phyloP scores from a whole-genome alignment of 2,888 invertebrate genomes.

The Odontocolon sp. region DNA sequence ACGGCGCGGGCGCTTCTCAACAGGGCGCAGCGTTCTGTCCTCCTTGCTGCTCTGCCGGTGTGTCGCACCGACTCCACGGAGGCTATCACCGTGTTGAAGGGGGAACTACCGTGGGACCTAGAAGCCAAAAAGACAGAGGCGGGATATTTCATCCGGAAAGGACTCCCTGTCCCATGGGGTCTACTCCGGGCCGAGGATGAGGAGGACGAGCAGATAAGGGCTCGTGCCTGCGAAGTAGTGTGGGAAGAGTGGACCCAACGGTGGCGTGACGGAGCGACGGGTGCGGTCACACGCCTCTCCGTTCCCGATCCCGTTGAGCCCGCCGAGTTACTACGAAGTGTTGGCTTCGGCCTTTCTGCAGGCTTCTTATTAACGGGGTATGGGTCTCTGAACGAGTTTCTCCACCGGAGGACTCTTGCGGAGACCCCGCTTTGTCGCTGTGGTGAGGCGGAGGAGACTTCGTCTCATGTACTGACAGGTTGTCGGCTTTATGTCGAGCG shows the following conservation, averaged over 20 bases:
- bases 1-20: neutral
- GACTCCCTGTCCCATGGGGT: constrained; percentile 16
- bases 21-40: constrained; percentile 38
- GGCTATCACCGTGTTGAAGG: constrained; percentile 49
- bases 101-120: no score
- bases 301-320: neutral
- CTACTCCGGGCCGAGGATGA: neutral
- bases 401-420: neutral
- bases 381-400: neutral
- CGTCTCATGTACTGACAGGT: neutral
- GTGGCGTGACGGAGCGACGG: no score
- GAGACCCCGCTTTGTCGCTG: neutral
- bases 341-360: neutral
- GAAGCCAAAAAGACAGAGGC: constrained; percentile 12
- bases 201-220: neutral
- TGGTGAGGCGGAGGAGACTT: neutral
- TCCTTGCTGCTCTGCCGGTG: constrained; percentile 45
- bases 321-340: neutral
- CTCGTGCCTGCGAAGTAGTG: neutral
- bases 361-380: neutral
- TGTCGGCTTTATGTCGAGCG: neutral
- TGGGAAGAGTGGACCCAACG: no score
- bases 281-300: neutral
- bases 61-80: constrained; percentile 52
- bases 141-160: constrained; percentile 9